These are phyloP conservation scores for Drosophila stalkeri DNA, from an alignment of 2,888 invertebrate genomes.

Conservation along the genomic window DNA sequence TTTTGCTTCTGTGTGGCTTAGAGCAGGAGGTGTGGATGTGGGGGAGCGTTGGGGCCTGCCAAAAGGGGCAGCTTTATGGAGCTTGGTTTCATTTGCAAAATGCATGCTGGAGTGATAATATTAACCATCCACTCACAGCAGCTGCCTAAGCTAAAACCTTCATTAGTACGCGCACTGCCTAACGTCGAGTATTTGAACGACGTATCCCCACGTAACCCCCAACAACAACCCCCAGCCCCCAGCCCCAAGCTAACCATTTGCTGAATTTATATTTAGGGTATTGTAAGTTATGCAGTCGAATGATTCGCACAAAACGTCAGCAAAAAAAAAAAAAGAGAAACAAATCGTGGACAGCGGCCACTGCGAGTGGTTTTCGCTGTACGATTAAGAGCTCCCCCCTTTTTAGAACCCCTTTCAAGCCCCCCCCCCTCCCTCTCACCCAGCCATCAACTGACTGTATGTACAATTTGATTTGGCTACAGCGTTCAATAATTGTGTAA, in stretches of 20 bases:
- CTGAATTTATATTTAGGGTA: slow-evolving; percentile 80
- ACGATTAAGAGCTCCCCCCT: slow-evolving; percentile 69
- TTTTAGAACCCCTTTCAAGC: neutral
- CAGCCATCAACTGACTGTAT: neutral
- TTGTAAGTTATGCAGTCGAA: slow-evolving; percentile 84
- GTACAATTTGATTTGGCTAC: slow-evolving; percentile 42
- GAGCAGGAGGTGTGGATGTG: neutral
- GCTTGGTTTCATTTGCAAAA: slow-evolving; percentile 67
- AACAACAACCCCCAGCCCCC: neutral
- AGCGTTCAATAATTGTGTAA: slow-evolving; percentile 81
- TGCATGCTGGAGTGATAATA: slow-evolving; percentile 78
- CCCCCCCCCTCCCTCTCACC: neutral
- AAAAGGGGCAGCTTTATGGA: neutral
- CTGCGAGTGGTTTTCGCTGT: slow-evolving; percentile 82
- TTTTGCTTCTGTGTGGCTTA: slow-evolving; percentile 25
- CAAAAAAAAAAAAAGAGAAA: neutral
- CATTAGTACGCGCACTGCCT: slow-evolving; percentile 58
- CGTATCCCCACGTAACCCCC: neutral
- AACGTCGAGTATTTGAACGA: slow-evolving; percentile 14
- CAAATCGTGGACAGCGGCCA: slow-evolving; percentile 27
- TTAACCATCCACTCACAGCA: slow-evolving; percentile 31
- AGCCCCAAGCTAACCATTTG: neutral
- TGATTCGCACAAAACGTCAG: slow-evolving; percentile 76
- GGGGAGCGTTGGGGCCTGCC: neutral
- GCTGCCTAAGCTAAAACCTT: slow-evolving; percentile 47